Percentiles rank a stretch among this genome's conserved stretches.
Evolutionary conservation across 2,888 invertebrate genomes (phyloP).

Genomic region (Baronia brevicornis): DNA sequence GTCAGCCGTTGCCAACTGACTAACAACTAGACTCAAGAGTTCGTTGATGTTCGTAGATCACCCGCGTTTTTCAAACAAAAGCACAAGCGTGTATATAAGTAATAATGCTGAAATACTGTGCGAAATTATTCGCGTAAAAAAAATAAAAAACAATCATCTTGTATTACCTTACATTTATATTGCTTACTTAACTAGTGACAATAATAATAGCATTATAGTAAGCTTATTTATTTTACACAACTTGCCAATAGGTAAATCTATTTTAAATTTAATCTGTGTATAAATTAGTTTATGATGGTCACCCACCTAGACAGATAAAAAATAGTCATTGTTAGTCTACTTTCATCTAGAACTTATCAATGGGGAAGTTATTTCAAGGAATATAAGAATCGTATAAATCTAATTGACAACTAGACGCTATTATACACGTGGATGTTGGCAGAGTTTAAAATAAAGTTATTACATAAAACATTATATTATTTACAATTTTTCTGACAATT

Average conservation of each 20-base stretch:
- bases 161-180: slow-evolving; percentile 73
- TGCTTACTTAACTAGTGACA: slow-evolving; percentile 76
- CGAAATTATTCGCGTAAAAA: slow-evolving; percentile 18
- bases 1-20: no score
- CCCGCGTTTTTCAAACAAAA: slow-evolving; percentile 12
- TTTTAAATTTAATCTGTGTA: slow-evolving; percentile 67
- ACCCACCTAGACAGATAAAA: slow-evolving; percentile 73
- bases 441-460: slow-evolving; percentile 63
- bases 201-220: slow-evolving; percentile 73
- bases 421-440: slow-evolving; percentile 67
- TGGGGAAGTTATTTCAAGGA: slow-evolving; percentile 63
- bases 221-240: slow-evolving; percentile 75
- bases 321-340: slow-evolving; percentile 68
- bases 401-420: slow-evolving; percentile 70
- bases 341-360: slow-evolving; percentile 60
- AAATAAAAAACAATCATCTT: slow-evolving; percentile 48
- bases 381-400: slow-evolving; percentile 62
- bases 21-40: no score
- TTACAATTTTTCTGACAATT: slow-evolving; percentile 69
- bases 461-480: slow-evolving; percentile 67
- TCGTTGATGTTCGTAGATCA: no score
- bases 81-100: no score
- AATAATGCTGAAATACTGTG: slow-evolving; percentile 1
- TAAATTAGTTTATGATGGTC: slow-evolving; percentile 74
- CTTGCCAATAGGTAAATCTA: slow-evolving; percentile 71